phyloP scores from a whole-genome alignment of 2,888 invertebrate genomes.

The Tenthredo livida region DNA sequence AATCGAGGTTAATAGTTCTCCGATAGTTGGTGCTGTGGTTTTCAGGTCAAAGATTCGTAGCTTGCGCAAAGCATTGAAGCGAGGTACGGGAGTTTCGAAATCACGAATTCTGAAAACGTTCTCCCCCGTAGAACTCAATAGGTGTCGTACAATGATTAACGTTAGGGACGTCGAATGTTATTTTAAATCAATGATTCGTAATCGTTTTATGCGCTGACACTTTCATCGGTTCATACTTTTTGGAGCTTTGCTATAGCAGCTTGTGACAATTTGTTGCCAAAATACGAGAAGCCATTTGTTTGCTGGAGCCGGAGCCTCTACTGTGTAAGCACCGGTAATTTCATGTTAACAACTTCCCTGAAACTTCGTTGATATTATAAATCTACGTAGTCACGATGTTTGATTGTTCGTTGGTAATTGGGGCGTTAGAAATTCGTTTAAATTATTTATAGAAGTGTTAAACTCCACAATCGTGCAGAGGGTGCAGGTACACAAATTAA shows the following conservation, averaged over 20 bases:
- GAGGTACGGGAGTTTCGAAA: conserved; percentile 1
- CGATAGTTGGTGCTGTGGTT: conserved; percentile 35
- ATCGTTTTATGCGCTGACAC: not conserved
- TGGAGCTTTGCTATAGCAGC: not conserved
- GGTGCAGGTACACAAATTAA: conserved; percentile 33
- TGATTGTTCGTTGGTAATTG: conserved; percentile 28
- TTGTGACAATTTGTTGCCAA: conserved; percentile 21
- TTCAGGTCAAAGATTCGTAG: conserved; percentile 11
- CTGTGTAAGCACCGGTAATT: conserved; percentile 3
- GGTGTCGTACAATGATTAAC: conserved; percentile 46
- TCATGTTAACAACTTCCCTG: conserved; percentile 19
- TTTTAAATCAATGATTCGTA: conserved; percentile 15
- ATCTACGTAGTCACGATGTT: conserved; percentile 10
- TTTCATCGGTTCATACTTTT: conserved; percentile 14
- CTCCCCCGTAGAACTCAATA: conserved; percentile 34
- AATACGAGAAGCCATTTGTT: conserved; percentile 34
- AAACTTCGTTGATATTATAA: conserved; percentile 30
- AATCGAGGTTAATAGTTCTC: conserved; percentile 48
- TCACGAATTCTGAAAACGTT: conserved; percentile 43
- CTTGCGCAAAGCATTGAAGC: not conserved
- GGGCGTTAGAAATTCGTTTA: conserved; percentile 20
- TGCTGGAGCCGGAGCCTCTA: not conserved
- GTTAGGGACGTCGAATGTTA: conserved; percentile 27
- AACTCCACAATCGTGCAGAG: conserved; percentile 21
- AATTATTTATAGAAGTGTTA: conserved; percentile 38